Percentiles rank a stretch among this genome's conserved stretches.
phyloP scores from a whole-genome alignment of 2,113 vertebrate species.

The Parus major region DNA sequence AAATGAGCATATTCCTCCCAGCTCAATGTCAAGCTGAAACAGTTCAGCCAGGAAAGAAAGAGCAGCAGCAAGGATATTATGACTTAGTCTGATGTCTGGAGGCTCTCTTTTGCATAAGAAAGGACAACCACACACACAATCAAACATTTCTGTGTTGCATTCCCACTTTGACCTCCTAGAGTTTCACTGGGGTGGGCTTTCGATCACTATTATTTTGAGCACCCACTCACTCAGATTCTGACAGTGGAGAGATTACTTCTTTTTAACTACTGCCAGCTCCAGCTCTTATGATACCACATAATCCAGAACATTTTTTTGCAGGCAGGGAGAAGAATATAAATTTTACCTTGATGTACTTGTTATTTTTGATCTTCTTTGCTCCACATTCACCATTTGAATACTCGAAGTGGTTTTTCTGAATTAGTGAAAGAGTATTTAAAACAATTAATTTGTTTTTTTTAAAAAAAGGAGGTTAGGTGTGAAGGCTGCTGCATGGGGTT shows the following conservation, averaged over 20 bases:
- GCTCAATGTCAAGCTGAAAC: not conserved
- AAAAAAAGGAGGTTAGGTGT: not conserved
- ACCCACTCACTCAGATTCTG: not conserved
- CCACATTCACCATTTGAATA: constrained; percentile 79
- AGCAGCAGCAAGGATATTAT: not conserved
- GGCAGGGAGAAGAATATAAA: not conserved
- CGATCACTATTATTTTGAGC: not conserved
- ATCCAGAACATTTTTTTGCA: not conserved
- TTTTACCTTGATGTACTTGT: constrained; percentile 81
- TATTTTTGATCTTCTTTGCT: constrained; percentile 78
- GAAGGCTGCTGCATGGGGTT: not conserved
- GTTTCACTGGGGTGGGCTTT: not conserved
- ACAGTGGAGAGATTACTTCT: not conserved
- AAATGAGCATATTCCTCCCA: not conserved
- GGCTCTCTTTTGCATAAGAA: not conserved
- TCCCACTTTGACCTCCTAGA: not conserved
- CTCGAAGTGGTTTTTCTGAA: constrained; percentile 88
- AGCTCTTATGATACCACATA: not conserved
- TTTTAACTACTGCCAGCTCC: not conserved
- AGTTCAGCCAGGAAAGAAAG: not conserved
- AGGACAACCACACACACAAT: not conserved
- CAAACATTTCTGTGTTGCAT: not conserved
- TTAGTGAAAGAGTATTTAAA: constrained; percentile 1
- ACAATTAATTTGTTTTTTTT: not conserved
- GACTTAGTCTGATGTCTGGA: not conserved